Evolutionary conservation across 2,888 invertebrate species (phyloP).

Genomic region (Lasioglossum morio): DNA sequence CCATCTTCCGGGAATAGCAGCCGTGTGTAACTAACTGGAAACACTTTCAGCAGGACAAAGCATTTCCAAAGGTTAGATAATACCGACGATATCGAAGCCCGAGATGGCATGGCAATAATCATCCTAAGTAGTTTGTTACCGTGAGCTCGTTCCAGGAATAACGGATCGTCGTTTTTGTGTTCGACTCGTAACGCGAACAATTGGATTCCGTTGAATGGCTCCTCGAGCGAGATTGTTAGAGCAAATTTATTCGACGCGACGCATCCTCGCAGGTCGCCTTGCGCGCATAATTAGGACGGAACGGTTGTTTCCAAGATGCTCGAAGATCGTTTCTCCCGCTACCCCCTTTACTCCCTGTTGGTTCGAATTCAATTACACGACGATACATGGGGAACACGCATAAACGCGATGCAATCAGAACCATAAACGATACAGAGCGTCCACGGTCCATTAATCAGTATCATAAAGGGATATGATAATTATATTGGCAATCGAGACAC

Average conservation of each 20-base stretch:
- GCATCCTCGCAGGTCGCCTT: background rate
- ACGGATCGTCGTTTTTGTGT: background rate
- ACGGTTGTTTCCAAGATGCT: background rate
- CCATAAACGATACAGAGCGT: constrained; percentile 39
- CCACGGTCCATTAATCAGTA: constrained; percentile 61
- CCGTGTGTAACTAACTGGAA: background rate
- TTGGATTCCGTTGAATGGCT: background rate
- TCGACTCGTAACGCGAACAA: background rate
- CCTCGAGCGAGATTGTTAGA: background rate
- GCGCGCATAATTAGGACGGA: background rate
- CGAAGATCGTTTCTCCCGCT: background rate
- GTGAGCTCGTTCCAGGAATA: background rate
- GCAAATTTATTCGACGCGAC: background rate
- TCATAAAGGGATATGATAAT: constrained; percentile 66
- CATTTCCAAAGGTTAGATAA: background rate
- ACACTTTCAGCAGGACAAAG: background rate
- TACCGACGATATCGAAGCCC: background rate
- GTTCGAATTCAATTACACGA: background rate
- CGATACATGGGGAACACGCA: background rate
- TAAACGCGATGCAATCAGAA: constrained; percentile 22
- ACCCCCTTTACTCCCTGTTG: background rate
- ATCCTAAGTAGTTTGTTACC: background rate
- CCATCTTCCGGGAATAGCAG: background rate
- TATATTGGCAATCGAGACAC: constrained; percentile 63
- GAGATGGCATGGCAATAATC: background rate